phyloP scores from a whole-genome alignment of 2,888 invertebrate species.

The Escarpia spicata region DNA sequence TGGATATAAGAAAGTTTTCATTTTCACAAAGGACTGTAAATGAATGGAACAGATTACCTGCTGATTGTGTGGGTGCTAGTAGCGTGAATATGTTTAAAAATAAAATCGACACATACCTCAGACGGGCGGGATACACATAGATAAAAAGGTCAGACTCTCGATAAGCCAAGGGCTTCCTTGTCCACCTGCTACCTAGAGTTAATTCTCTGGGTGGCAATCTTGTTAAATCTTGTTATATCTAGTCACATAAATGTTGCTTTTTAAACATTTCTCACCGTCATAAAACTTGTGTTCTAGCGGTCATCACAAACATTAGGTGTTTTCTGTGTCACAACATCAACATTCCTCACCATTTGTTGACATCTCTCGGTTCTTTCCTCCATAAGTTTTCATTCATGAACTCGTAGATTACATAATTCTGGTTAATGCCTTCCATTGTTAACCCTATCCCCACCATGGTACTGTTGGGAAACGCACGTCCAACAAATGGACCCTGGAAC shows the following conservation, averaged over 20 bases:
- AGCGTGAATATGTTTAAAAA: no score
- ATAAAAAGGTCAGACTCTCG: no score
- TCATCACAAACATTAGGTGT: background rate
- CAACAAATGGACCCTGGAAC: conserved; percentile 73
- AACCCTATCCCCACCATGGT: conserved; percentile 91
- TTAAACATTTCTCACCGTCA: background rate
- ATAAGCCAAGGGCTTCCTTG: no score
- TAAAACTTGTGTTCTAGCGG: background rate
- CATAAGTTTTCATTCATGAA: conserved; percentile 85
- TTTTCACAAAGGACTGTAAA: no score
- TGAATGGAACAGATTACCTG: no score
- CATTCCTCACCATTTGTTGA: conserved; percentile 64
- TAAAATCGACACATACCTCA: no score
- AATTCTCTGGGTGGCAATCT: no score
- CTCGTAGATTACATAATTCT: conserved; percentile 93
- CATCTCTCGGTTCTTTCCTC: conserved; percentile 57
- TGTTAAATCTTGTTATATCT: no score
- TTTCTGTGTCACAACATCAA: background rate
- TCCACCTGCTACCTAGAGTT: no score
- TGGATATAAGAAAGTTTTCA: no score
- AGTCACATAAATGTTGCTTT: background rate
- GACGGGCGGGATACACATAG: no score
- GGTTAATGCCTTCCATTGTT: conserved; percentile 93
- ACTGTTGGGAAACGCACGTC: conserved; percentile 69
- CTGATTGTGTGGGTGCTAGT: no score